These are phyloP conservation scores for Botia almorhae DNA, from an alignment of 2,797 vertebrate genomes.

Conservation along the genomic window DNA sequence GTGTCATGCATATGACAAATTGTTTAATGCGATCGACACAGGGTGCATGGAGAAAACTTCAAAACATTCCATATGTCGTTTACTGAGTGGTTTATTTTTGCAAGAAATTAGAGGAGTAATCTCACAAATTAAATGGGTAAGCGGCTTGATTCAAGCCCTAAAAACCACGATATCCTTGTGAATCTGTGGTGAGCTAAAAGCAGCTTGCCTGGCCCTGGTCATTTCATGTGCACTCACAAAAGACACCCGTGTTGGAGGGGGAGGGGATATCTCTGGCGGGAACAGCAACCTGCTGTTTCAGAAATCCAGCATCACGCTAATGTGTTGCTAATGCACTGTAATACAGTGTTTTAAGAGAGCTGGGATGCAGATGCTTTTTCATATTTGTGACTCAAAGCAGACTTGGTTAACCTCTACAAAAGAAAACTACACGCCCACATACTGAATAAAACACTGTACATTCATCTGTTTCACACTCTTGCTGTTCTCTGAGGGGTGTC, in stretches of 20 bases:
- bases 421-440: not conserved
- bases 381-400: not conserved
- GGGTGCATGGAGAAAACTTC: constrained; percentile 64
- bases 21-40: constrained; percentile 64
- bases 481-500: constrained; percentile 23
- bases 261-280: constrained; percentile 20
- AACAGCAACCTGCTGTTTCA: constrained; percentile 69
- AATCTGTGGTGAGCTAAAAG: constrained; percentile 72
- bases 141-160: constrained; percentile 71
- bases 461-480: not conserved
- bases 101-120: constrained; percentile 73
- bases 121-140: constrained; percentile 78
- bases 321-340: constrained; percentile 70
- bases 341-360: constrained; percentile 36
- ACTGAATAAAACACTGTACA: not conserved
- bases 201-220: constrained; percentile 62
- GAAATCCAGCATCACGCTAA: constrained; percentile 70
- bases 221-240: constrained; percentile 32
- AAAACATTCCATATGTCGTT: constrained; percentile 71
- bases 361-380: constrained; percentile 11
- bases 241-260: constrained; percentile 41
- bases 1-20: constrained; percentile 29
- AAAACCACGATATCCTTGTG: constrained; percentile 72
- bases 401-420: not conserved
- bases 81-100: constrained; percentile 74